Evolutionary conservation across 2,113 vertebrate species (phyloP).

Genomic region (Desmodus rotundus): DNA sequence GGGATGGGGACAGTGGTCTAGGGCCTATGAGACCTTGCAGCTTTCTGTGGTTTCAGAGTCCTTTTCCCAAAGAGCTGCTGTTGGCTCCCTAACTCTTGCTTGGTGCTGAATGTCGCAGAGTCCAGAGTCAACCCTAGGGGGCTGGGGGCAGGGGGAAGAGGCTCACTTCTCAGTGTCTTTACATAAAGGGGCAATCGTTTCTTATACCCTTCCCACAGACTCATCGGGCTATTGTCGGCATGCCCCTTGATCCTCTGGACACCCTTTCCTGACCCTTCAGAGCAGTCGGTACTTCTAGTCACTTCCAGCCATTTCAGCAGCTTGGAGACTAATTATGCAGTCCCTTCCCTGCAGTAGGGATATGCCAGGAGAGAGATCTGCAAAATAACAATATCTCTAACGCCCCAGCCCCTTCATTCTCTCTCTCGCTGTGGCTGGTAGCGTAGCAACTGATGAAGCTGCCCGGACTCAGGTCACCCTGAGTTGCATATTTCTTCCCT

Average conservation of each 20-base stretch:
- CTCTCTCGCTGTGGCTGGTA: conserved; percentile 67
- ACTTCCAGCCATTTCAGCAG: conserved; percentile 75
- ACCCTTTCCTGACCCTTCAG: conserved; percentile 63
- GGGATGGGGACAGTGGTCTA: background rate
- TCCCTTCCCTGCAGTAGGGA: conserved; percentile 33
- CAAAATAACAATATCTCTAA: conserved; percentile 70
- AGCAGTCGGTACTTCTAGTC: conserved; percentile 63
- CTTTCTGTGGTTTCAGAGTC: background rate
- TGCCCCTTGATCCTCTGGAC: conserved; percentile 73
- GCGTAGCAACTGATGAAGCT: conserved; percentile 77
- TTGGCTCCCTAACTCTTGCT: background rate
- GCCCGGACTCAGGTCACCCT: conserved; percentile 66
- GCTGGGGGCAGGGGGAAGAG: background rate
- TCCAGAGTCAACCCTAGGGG: background rate
- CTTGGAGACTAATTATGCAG: conserved; percentile 65
- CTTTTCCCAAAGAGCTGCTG: background rate
- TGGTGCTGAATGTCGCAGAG: background rate
- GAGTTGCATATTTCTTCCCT: conserved; percentile 42
- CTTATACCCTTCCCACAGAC: conserved; percentile 69
- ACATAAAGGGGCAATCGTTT: conserved; percentile 58
- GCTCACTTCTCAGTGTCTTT: conserved; percentile 55
- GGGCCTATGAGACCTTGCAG: background rate
- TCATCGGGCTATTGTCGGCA: conserved; percentile 65
- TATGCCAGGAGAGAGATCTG: conserved; percentile 68
- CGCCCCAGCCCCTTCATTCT: conserved; percentile 54